Percentiles rank a stretch among this genome's conserved stretches.
phyloP scores from a whole-genome alignment of 2,113 vertebrate species.

The Jaculus jaculus region DNA sequence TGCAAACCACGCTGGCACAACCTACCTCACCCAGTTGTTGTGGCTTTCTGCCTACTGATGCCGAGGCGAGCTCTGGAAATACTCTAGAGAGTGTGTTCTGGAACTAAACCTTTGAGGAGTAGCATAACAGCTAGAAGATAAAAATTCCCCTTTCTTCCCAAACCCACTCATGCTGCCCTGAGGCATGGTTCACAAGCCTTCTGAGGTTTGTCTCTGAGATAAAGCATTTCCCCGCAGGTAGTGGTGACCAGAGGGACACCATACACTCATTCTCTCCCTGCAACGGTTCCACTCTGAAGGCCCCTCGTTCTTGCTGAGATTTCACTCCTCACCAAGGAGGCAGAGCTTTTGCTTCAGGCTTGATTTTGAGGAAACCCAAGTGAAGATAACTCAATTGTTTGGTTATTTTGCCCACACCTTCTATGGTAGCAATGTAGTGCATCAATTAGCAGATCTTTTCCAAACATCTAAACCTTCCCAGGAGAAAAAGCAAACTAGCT shows the following conservation, averaged over 20 bases:
- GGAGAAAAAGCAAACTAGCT: not conserved
- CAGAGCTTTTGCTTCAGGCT: not conserved
- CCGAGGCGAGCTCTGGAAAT: not conserved
- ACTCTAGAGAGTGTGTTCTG: not conserved
- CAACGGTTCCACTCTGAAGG: not conserved
- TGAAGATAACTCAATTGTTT: not conserved
- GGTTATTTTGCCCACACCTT: not conserved
- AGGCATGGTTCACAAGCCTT: not conserved
- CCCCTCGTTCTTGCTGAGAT: not conserved
- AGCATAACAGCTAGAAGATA: not conserved
- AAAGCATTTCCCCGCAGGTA: not conserved
- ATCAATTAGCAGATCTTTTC: not conserved
- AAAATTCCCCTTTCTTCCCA: not conserved
- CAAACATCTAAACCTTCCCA: not conserved
- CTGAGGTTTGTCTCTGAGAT: not conserved
- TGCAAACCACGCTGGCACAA: not conserved
- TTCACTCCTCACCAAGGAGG: not conserved
- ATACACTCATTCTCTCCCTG: not conserved
- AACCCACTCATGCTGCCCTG: not conserved
- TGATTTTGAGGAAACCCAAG: not conserved
- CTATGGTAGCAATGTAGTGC: not conserved
- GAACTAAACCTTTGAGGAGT: not conserved
- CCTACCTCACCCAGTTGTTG: not conserved
- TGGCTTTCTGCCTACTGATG: not conserved
- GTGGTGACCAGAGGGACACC: too few species aligned